phyloP scores from a whole-genome alignment of 1,140 invertebrate genomes.

The Papilio helenus region DNA sequence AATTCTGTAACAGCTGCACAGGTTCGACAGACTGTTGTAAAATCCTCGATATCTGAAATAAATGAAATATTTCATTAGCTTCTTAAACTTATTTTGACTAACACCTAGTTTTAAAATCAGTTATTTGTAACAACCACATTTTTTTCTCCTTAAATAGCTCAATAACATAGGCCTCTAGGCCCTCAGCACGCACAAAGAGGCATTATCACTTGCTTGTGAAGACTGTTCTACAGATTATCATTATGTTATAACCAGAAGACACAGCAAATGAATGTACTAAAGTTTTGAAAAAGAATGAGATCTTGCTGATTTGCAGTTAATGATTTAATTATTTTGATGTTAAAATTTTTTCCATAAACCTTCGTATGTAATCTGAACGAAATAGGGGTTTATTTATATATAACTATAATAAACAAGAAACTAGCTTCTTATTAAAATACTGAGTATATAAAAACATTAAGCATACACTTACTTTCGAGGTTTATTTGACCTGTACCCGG shows the following conservation, averaged over 20 bases:
- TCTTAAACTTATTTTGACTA: too few species aligned
- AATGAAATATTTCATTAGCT: background rate
- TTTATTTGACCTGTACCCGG: constrained; percentile 40
- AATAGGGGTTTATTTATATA: too few species aligned
- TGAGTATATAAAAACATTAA: too few species aligned
- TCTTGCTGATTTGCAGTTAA: background rate
- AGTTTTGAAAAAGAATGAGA: background rate
- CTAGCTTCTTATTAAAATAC: too few species aligned
- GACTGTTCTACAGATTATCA: too few species aligned
- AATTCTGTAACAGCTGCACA: constrained; percentile 82
- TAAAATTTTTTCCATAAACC: too few species aligned
- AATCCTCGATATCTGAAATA: constrained; percentile 59
- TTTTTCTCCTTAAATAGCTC: too few species aligned
- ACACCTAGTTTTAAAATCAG: background rate
- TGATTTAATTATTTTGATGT: background rate
- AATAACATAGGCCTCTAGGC: background rate
- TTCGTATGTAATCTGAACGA: too few species aligned
- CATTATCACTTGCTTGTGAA: too few species aligned
- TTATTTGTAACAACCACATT: background rate
- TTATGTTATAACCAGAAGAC: background rate
- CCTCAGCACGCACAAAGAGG: too few species aligned
- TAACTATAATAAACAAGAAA: too few species aligned
- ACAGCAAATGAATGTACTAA: background rate
- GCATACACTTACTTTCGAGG: constrained; percentile 49
- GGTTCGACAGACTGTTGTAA: constrained; percentile 80